Percentiles rank a stretch among this genome's conserved stretches.
Conservation (phyloP, 2,113 vertebrate species). For the Dryoscopus gambensis region DNA sequence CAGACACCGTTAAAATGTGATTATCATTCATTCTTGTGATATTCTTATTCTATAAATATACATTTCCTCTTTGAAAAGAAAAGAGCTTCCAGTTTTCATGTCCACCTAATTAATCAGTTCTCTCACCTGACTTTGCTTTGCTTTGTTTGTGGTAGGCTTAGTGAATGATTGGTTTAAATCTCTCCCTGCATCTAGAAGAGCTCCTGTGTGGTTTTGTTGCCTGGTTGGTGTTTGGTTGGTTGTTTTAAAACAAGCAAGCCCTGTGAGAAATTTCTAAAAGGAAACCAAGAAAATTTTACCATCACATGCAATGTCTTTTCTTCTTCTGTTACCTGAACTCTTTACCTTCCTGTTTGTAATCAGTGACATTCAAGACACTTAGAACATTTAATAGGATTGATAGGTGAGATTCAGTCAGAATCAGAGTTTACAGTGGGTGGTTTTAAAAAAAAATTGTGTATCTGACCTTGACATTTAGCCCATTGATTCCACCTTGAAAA, state of each 20-base stretch:
- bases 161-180: background rate
- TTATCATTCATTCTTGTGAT: background rate
- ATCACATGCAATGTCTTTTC: background rate
- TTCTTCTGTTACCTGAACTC: background rate
- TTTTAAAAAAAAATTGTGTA: background rate
- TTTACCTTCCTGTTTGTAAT: background rate
- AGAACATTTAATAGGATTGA: background rate
- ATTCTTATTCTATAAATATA: background rate
- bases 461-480: background rate
- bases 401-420: background rate
- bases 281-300: background rate
- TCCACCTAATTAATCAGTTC: background rate
- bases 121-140: background rate
- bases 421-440: background rate
- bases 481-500: background rate
- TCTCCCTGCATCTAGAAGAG: background rate
- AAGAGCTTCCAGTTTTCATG: background rate
- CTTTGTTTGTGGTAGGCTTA: background rate
- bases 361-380: background rate
- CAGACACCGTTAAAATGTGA: background rate
- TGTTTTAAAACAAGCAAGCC: background rate
- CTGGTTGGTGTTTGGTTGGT: background rate
- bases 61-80: background rate
- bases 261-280: background rate
- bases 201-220: background rate